Percentiles rank a stretch among this genome's conserved stretches.
These are phyloP conservation scores for Aplochiton taeniatus DNA, from an alignment of 2,797 vertebrate genomes.

Conservation along the genomic window DNA sequence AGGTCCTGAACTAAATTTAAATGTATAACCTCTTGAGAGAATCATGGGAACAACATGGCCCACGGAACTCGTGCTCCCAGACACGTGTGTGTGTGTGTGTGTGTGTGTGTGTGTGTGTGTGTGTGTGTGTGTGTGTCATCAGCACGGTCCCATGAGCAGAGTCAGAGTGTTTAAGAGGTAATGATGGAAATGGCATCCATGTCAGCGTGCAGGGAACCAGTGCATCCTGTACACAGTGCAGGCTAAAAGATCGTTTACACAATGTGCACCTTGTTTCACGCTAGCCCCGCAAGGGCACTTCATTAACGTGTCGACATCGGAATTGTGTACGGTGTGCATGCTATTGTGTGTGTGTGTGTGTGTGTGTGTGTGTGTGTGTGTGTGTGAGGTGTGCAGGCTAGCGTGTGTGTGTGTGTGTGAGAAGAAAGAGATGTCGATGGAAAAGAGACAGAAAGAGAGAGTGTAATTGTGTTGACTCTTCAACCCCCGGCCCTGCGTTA, in stretches of 20 bases:
- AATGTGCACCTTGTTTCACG: conserved; percentile 47
- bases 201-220: conserved; percentile 4
- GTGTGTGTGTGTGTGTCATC: conserved; percentile 26
- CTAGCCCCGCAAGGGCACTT: conserved; percentile 34
- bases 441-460: conserved; percentile 12
- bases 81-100: conserved; percentile 28
- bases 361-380: conserved; percentile 3
- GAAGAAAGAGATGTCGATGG: background rate
- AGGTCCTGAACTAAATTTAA: conserved; percentile 59
- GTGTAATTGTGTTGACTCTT: conserved; percentile 37
- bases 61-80: conserved; percentile 37
- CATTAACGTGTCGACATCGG: conserved; percentile 36
- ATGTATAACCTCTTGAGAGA: conserved; percentile 42
- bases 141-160: background rate
- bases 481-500: conserved; percentile 27
- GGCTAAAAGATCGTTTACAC: conserved; percentile 31
- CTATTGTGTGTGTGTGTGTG: conserved; percentile 2
- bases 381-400: background rate
- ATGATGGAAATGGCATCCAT: conserved; percentile 37
- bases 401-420: conserved; percentile 35
- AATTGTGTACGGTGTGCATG: conserved; percentile 24
- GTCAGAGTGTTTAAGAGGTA: conserved; percentile 15
- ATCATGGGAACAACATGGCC: conserved; percentile 24
- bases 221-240: conserved; percentile 20
- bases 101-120: conserved; percentile 26